Conservation (phyloP, 2,113 vertebrate genomes). For the Tychaedon coryphoeus region DNA sequence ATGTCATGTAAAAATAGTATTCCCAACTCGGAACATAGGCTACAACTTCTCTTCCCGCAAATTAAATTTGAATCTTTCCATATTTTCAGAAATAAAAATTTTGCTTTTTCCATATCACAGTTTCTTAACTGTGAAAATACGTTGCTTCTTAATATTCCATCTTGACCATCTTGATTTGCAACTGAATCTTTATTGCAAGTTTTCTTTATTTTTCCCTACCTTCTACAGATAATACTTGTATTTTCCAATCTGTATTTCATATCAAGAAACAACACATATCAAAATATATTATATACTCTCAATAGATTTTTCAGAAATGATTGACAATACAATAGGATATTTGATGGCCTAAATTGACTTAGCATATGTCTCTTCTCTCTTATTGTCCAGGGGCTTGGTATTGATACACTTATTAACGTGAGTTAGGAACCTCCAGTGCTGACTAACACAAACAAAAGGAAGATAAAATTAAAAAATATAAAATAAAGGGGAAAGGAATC, state of each 20-base stretch:
- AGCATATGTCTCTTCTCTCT: neutral
- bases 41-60: neutral
- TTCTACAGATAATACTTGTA: neutral
- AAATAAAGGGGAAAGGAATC: neutral
- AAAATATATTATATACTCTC: neutral
- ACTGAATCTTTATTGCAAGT: rapidly evolving
- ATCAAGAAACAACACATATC: neutral
- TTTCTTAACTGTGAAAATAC: neutral
- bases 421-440: neutral
- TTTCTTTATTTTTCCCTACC: neutral
- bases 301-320: neutral
- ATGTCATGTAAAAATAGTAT: neutral
- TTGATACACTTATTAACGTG: neutral
- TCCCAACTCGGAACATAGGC: neutral
- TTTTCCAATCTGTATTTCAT: neutral
- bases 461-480: neutral
- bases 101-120: neutral
- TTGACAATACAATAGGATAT: neutral
- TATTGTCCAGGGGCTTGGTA: neutral
- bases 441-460: neutral
- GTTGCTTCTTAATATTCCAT: neutral
- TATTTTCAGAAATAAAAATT: neutral
- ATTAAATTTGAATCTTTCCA: neutral
- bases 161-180: neutral
- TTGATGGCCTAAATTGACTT: neutral